Evolutionary conservation across 2,888 invertebrate species (phyloP).

Genomic region (Erebia palarica): DNA sequence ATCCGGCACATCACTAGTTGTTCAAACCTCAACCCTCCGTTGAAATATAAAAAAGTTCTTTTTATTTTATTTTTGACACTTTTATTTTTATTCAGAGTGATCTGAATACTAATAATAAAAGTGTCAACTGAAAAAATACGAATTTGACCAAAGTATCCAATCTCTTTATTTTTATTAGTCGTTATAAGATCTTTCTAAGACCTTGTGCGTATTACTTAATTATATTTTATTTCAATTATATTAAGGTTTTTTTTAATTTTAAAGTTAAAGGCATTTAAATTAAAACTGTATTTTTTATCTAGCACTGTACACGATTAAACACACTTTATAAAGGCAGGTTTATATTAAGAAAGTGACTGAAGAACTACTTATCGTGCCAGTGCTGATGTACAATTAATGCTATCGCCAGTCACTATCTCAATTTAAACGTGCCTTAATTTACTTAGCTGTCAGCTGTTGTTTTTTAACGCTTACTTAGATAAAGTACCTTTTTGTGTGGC

Average conservation of each 20-base stretch:
- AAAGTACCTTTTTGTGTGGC: constrained; percentile 19
- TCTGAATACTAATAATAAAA: not conserved
- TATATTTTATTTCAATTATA: not conserved
- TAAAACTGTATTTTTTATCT: not conserved
- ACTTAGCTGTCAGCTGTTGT: constrained; percentile 24
- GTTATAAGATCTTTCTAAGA: not conserved
- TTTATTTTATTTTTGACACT: too few species aligned
- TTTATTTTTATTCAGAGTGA: not conserved
- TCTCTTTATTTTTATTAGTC: not conserved
- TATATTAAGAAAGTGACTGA: not conserved
- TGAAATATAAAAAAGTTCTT: not conserved
- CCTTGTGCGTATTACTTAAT: not conserved
- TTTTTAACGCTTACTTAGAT: constrained; percentile 42
- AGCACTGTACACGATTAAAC: not conserved
- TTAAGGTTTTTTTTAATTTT: not conserved
- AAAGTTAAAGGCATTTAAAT: not conserved
- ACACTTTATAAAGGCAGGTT: not conserved
- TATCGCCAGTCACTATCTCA: not conserved
- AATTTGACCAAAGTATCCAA: not conserved
- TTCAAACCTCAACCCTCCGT: not conserved
- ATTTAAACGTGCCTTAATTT: not conserved
- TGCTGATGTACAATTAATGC: not conserved
- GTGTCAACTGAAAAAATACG: not conserved
- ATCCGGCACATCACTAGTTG: too few species aligned
- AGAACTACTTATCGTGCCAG: not conserved